Evolutionary conservation across 2,113 vertebrate genomes (phyloP), one percentile per base, ranked within the genome.

Genomic region (Notiomystis cincta): DNA sequence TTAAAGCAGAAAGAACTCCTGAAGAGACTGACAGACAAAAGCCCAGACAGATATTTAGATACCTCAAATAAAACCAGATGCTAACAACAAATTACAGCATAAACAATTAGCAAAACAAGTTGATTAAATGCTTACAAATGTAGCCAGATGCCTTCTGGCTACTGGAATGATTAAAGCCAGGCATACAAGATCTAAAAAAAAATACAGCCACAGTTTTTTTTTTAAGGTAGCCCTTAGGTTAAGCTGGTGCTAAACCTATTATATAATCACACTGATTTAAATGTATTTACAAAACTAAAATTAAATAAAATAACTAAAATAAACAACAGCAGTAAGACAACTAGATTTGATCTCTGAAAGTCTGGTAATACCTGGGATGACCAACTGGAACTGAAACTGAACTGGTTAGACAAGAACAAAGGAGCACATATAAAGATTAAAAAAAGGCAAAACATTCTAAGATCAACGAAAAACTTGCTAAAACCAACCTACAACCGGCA

Each of bases 231-330:
- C 28, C n/a, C 73, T 38, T 88, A 93, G 37, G 66, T 93, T 88
- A 94, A 94, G 75, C 88, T 88, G 87, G 33, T 81, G 78, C 40
- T 96, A 96, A 92, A 85, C 18, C 44, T 82, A 65, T 94, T 97
- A 86, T 31, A 81, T 38, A 95, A 93, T 65, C 69, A 89, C 25
- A 81, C 18, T 64, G 65, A 96, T 89, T 85, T 76, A 89, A 93
- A 72, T 56, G 30, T 90, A 90, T 83, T 82, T 87, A 61, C 47
- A 84, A 96, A 96, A 90, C 51, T 66, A 73, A 27, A 45, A 93
- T 58, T 22, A n/a, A n/a, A n/a, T n/a, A n/a, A n/a, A n/a, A n/a
- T n/a, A n/a, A n/a, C n/a, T n/a, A 5, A 57, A 62, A 50, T 54
- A n/a, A 31, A 0, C 30, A 31, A 44, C 30, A 79, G 37, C 40